Evolutionary conservation across 2,113 vertebrate genomes (phyloP).

Genomic region (Narcine bancroftii): DNA sequence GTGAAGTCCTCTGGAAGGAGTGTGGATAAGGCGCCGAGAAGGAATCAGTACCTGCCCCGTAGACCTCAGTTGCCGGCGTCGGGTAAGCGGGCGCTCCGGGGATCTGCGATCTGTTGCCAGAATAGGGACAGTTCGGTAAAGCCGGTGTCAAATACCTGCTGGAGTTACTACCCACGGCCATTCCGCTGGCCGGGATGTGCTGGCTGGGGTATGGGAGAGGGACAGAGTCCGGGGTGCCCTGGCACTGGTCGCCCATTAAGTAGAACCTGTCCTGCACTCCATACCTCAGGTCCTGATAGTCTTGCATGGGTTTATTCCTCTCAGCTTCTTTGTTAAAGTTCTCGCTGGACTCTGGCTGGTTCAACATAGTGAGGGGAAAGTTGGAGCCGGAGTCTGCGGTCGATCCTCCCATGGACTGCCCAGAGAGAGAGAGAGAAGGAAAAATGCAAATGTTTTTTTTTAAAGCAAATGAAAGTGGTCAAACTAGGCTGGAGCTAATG

Average conservation of each 20-base stretch:
- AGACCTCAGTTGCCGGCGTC: conserved; percentile 51
- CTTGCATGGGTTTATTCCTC: conserved; percentile 52
- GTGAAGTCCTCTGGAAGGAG: conserved; percentile 59
- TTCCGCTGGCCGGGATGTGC: conserved; percentile 49
- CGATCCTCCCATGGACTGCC: conserved; percentile 72
- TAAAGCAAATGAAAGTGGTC: neutral
- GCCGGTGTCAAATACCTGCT: conserved; percentile 60
- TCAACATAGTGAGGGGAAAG: conserved; percentile 74
- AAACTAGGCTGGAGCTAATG: neutral
- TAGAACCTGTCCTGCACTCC: conserved; percentile 62
- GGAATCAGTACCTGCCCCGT: conserved; percentile 54
- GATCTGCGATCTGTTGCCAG: conserved; percentile 47
- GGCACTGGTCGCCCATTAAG: conserved; percentile 55
- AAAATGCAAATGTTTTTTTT: conserved; percentile 13
- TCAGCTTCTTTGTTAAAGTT: conserved; percentile 64
- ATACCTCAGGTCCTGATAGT: conserved; percentile 62
- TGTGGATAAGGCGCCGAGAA: conserved; percentile 50
- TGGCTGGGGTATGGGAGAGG: conserved; percentile 56
- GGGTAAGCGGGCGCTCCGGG: conserved; percentile 58
- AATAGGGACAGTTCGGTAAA: conserved; percentile 53
- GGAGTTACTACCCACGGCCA: conserved; percentile 51
- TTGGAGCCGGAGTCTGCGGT: conserved; percentile 54
- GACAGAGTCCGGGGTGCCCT: conserved; percentile 47
- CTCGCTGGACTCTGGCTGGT: conserved; percentile 61
- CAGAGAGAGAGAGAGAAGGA: neutral